Evolutionary conservation across 2,888 invertebrate genomes (phyloP), one percentile per base, ranked within the genome.

Genomic region (Nemapogon koenigi): DNA sequence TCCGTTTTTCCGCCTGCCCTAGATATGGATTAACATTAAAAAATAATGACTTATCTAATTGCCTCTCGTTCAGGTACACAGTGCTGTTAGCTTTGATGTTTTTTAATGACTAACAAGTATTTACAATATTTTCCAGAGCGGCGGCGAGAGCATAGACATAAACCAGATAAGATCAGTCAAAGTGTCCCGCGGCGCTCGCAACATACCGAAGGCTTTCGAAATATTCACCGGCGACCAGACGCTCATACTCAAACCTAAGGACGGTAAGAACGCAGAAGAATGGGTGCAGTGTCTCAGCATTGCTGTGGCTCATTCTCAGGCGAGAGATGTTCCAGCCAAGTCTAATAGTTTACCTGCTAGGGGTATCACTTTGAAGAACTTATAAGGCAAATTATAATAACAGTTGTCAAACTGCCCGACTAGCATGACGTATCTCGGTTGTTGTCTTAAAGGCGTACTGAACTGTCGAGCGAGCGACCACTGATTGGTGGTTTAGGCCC

Each of bases 281-380:
- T 97, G 97, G 94, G 93, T 95, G 31, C 95, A 96, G 67, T 95
- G 93, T 66, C 83, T 96, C 44, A 94, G 93, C 58, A 92, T 95
- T 45, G 95, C 94, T 3, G 91, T 96, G 8, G 94, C 95, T 0
- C 92, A 94, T 62, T 89, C 90, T 0, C 90, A 91, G 50, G 85
- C 88, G 0, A 62, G 83, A 22, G 84, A 84, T 41, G 64, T 66
- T 2, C 76, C 81, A 0, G 76, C 76, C 25, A 80, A 80, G 46
- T 75, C 78, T 13, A 80, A 81, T 52, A 78, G 79, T 25, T 51
- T 81, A 42, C 81, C 81, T 0, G 80, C 80, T 0, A 44, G 79
- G 3, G 79, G 79, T 16, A 67, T 79, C 18, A 79, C 79, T 6
- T 60, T 80, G 35, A 80, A 78, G 49, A 76, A 78, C 49, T 75